Base-by-base conservation (phyloP, 2,113 vertebrate species). In the Asarcornis scutulata region DNA sequence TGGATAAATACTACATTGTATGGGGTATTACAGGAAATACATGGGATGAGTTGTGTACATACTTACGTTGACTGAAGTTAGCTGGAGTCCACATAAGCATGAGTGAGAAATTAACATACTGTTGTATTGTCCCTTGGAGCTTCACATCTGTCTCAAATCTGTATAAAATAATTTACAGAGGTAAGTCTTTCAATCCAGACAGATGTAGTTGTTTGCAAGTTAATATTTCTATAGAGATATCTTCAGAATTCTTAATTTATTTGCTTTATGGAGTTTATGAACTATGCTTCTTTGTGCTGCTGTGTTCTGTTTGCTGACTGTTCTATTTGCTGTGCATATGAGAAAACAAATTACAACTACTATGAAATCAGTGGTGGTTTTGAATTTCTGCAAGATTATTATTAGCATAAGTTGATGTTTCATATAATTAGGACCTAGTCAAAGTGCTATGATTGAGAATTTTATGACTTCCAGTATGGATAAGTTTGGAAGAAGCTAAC, bases 41-140 rank as follows among this genome's bases (percentile, higher is more conserved):
- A 0, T 11, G 15, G 23, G 46, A 25, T 55, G n/a, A n/a, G n/a
- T 38, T 40, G 7, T 5, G 3, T 62, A 8, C 1, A 4, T 62
- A 3, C 16, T n/a, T 63, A 15, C 5, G 7, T 26, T 81, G 60
- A 8, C 46, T 78, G 55, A 66, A 78, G n/a, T 84, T 58, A 44
- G 15, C 32, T 59, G 46, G 17, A 78, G 60, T 36, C 32, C 15
- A 7, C 0, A 0, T 48, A 7, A 21, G 44, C 17, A 4, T 29
- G n/a, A 73, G 20, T 82, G 53, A 76, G 34, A 80, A 93, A 38
- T 67, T 10, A 82, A 55, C 25, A 3, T 53, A 3, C 14, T 59
- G 1, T 63, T 73, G 8, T 78, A 17, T 56, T 66, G 17, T 72
- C 31, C 31, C 4, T 0, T 40, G 18, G 62, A 88, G 56, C 7